Evolutionary conservation across 2,113 vertebrate species (phyloP), one percentile per base, ranked within the genome.

Genomic region (Myxocyprinus asiaticus): DNA sequence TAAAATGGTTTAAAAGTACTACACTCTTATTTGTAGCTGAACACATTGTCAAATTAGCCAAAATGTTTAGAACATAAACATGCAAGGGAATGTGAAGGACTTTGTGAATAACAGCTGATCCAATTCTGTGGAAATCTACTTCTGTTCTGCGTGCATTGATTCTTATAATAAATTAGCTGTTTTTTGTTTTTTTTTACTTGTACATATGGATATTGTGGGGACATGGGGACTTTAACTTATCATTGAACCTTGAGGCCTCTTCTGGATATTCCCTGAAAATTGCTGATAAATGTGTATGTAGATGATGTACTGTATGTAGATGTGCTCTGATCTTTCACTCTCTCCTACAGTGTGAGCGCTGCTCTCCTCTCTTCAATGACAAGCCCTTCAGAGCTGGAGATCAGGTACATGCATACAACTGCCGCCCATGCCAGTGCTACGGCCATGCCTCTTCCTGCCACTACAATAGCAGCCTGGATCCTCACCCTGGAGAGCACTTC

Each of bases 301-400:
- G 11, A 51, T 70, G 59, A 65, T 33, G 22, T 33, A 33, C 22
- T 55, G 9, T 53, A 55, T 75, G 15, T 47, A n/a, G 55, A 17
- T 72, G 55, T 51, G 10, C 48, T 33, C 22, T 33, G 22, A 33
- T 33, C 22, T 33, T 33, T 33, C 22, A 33, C 22, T 73, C 42
- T 75, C 47, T 83, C 51, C 42, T 45, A 47, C 87, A 98, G 95
- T 97, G 96, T 22, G 91, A 95, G n/a, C 92, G 4, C 12, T 98
- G 96, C 81, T 84, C 89, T 42, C 91, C 94, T 0, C 91, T 98
- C 65, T 95, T 94, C 89, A 96, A 95, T 0, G 94, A 96, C 89
- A 99, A 99, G 85, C 93, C 95, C 15, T 98, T 97, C 87, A 91
- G 63, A 81, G 88, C 89, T 75, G 94, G 96, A 78, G 93, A 96